These are phyloP conservation scores for Halictus rubicundus DNA, from an alignment of 1,140 invertebrate species.

Conservation along the genomic window DNA sequence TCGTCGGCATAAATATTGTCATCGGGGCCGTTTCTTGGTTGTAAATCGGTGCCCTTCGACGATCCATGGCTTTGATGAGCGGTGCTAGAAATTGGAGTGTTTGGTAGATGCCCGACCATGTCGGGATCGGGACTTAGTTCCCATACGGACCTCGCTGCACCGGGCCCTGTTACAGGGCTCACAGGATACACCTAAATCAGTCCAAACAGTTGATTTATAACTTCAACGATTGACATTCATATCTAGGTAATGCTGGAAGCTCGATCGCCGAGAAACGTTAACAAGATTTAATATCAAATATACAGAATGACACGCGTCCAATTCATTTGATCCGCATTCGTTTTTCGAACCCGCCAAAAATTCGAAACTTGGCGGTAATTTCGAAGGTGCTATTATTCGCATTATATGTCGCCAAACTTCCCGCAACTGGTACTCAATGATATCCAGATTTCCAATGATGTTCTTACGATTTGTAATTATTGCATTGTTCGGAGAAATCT, in stretches of 20 bases:
- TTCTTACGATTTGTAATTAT: background rate
- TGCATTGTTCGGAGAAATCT: background rate
- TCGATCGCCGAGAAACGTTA: no score
- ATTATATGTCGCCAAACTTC: background rate
- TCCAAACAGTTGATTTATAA: no score
- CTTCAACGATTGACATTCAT: no score
- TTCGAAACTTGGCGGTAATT: slow-evolving; percentile 12
- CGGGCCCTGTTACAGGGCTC: slow-evolving; percentile 85
- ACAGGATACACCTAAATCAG: slow-evolving; percentile 76
- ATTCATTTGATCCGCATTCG: background rate
- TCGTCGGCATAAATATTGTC: slow-evolving; percentile 77
- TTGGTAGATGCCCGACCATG: slow-evolving; percentile 80
- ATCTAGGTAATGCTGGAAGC: no score
- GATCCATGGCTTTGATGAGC: slow-evolving; percentile 74
- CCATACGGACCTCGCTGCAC: slow-evolving; percentile 92
- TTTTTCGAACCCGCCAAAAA: background rate
- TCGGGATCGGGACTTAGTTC: slow-evolving; percentile 84
- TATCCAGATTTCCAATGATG: background rate
- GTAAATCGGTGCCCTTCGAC: slow-evolving; percentile 59
- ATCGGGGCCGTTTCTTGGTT: slow-evolving; percentile 70
- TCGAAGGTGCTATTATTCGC: background rate
- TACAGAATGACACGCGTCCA: no score
- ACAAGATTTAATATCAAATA: no score
- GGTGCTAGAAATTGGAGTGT: slow-evolving; percentile 85
- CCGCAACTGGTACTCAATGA: no score